phyloP scores from a whole-genome alignment of 2,113 vertebrate genomes.

The Bolborhynchus lineola region DNA sequence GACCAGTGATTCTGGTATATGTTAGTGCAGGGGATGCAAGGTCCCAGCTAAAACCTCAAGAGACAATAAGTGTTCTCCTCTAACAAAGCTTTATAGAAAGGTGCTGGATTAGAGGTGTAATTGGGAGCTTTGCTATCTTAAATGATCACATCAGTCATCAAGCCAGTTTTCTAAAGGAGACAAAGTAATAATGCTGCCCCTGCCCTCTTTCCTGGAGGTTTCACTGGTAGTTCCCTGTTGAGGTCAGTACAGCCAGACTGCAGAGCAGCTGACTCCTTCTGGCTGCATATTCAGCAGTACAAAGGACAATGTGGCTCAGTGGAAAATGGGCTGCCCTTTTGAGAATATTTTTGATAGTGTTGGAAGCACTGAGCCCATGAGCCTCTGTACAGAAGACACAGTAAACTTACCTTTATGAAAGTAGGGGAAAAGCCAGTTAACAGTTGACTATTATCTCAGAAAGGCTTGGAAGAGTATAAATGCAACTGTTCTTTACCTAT shows the following conservation, averaged over 20 bases:
- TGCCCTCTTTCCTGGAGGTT: background rate
- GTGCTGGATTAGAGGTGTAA: background rate
- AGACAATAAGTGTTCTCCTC: background rate
- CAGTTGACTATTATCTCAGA: background rate
- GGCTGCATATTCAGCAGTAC: background rate
- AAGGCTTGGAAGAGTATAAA: background rate
- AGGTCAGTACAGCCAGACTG: background rate
- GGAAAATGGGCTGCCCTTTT: background rate
- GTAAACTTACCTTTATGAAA: background rate
- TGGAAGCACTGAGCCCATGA: background rate
- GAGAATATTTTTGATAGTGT: background rate
- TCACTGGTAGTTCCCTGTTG: background rate
- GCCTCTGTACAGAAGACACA: accelerated
- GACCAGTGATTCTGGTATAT: background rate
- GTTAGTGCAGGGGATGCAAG: background rate
- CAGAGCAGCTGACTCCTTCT: background rate
- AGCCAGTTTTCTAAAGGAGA: background rate
- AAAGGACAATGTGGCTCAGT: accelerated
- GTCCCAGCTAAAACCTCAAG: background rate
- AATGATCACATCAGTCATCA: background rate
- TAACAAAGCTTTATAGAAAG: background rate
- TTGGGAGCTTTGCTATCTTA: background rate
- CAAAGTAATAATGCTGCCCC: background rate
- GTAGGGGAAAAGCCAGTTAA: background rate
- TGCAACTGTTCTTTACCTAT: background rate